phyloP scores from a whole-genome alignment of 2,113 vertebrate genomes.

The Eulemur rufifrons region DNA sequence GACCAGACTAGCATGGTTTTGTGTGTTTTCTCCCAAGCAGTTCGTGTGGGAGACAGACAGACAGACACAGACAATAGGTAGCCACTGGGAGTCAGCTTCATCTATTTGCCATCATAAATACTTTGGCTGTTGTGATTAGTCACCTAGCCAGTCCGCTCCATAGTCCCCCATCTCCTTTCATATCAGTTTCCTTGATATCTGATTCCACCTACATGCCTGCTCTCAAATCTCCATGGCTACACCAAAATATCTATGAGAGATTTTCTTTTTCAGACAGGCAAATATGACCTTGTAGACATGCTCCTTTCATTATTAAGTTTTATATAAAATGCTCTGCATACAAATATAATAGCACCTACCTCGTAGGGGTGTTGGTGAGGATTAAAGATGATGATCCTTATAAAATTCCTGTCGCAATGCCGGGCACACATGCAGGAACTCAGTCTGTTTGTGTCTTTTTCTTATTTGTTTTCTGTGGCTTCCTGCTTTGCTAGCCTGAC shows the following conservation, averaged over 20 bases:
- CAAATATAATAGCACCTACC: not conserved
- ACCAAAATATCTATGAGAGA: conserved; percentile 54
- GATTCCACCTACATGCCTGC: conserved; percentile 53
- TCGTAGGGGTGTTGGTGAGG: not conserved
- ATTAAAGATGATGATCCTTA: not conserved
- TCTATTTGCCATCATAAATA: not conserved
- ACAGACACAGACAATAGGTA: not conserved
- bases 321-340: conserved; percentile 6
- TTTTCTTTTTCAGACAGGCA: conserved; percentile 48
- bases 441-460: not conserved
- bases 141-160: not conserved
- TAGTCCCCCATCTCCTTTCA: not conserved
- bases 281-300: conserved; percentile 17
- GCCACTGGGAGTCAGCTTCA: not conserved
- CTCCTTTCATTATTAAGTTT: conserved; percentile 26
- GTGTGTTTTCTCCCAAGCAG: not conserved
- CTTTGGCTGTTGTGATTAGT: conserved; percentile 25
- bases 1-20: not conserved
- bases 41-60: not conserved
- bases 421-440: not conserved
- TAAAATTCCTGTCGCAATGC: not conserved
- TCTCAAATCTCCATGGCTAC: conserved; percentile 62
- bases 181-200: conserved; percentile 46
- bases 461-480: not conserved
- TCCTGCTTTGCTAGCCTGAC: not conserved